These are phyloP conservation scores for Sminthurides aquaticus DNA, from an alignment of 2,888 invertebrate species.

Conservation along the genomic window DNA sequence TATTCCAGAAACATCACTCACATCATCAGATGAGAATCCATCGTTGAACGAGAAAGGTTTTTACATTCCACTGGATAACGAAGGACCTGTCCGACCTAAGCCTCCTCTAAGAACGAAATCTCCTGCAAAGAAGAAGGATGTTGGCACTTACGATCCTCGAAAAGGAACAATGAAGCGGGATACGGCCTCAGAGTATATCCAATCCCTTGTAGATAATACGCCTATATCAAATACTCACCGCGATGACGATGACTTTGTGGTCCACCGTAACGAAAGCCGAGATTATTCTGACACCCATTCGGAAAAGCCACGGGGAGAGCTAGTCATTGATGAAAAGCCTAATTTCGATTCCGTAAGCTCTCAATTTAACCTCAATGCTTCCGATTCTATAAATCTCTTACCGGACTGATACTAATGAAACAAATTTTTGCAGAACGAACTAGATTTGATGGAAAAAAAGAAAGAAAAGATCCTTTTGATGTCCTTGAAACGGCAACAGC, in stretches of 20 bases:
- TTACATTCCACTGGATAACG: constrained; percentile 87
- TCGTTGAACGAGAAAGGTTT: constrained; percentile 52
- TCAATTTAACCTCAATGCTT: neutral
- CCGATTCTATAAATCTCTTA: too few relatives aligned
- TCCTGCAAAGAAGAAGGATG: constrained; percentile 33
- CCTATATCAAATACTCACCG: constrained; percentile 29
- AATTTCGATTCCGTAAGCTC: constrained; percentile 35
- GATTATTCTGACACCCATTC: constrained; percentile 8
- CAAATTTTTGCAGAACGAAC: constrained; percentile 57
- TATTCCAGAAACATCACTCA: constrained; percentile 16
- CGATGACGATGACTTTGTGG: constrained; percentile 20
- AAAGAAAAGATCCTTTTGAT: constrained; percentile 84
- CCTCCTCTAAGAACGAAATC: constrained; percentile 61
- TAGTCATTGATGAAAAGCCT: constrained; percentile 42
- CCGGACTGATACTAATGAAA: neutral
- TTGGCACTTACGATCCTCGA: constrained; percentile 14
- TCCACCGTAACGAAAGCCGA: constrained; percentile 7
- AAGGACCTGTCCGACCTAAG: constrained; percentile 78
- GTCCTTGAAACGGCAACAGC: constrained; percentile 80
- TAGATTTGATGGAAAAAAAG: constrained; percentile 85
- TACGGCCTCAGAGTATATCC: constrained; percentile 38
- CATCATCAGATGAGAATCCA: constrained; percentile 24
- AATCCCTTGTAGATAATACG: constrained; percentile 38
- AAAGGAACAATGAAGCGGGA: constrained; percentile 24
- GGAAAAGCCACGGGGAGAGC: constrained; percentile 32